Evolutionary conservation across 2,888 invertebrate species (phyloP).

Genomic region (Papilio elwesi): DNA sequence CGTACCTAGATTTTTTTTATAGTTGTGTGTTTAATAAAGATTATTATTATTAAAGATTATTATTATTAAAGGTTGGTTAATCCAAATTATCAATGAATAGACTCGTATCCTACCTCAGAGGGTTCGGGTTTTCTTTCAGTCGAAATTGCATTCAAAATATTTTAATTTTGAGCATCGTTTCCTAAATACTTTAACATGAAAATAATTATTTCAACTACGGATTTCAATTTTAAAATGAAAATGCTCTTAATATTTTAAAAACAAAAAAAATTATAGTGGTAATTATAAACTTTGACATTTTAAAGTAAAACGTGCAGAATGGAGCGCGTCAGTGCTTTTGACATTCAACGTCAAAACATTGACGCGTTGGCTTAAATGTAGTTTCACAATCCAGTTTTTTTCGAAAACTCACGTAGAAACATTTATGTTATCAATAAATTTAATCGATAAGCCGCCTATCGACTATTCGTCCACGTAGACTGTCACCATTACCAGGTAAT

Average conservation of each 20-base stretch:
- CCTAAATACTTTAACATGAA: not conserved
- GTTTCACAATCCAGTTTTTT: slow-evolving; percentile 39
- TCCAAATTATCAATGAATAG: too few relatives aligned
- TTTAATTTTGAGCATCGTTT: too few relatives aligned
- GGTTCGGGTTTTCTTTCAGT: too few relatives aligned
- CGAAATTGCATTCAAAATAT: too few relatives aligned
- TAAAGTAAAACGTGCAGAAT: slow-evolving; percentile 9
- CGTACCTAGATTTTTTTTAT: too few relatives aligned
- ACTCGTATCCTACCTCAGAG: too few relatives aligned
- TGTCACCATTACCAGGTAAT: slow-evolving; percentile 61
- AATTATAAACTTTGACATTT: not conserved
- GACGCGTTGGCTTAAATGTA: slow-evolving; percentile 42
- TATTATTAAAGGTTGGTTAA: too few relatives aligned
- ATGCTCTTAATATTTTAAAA: not conserved
- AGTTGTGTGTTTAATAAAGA: too few relatives aligned
- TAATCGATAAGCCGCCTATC: slow-evolving; percentile 69
- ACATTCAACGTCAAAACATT: slow-evolving; percentile 36
- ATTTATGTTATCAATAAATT: slow-evolving; percentile 59
- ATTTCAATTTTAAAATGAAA: not conserved
- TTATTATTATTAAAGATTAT: too few relatives aligned
- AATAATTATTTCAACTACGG: not conserved
- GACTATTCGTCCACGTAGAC: slow-evolving; percentile 64
- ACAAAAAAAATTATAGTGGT: not conserved
- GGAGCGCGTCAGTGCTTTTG: slow-evolving; percentile 8
- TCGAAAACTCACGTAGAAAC: slow-evolving; percentile 31